These are phyloP conservation scores for Vidua chalybeata DNA, from an alignment of 2,113 vertebrate species.

Conservation along the genomic window DNA sequence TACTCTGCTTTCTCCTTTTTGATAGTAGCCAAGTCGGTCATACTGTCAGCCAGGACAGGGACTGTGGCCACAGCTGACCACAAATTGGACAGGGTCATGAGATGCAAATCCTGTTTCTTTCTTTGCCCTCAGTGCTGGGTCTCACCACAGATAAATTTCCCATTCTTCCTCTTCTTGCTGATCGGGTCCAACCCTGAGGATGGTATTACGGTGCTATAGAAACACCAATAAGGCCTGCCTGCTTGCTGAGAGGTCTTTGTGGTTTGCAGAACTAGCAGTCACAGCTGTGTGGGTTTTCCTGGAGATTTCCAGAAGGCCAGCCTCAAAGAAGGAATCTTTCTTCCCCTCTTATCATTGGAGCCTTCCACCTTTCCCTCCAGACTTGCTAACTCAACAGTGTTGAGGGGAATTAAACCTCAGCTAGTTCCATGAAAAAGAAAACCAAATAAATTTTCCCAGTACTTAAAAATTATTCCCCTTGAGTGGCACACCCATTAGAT, in stretches of 20 bases:
- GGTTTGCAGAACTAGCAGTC: background rate
- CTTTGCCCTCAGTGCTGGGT: background rate
- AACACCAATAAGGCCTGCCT: too few species aligned
- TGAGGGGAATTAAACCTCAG: too few species aligned
- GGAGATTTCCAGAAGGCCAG: background rate
- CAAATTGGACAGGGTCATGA: background rate
- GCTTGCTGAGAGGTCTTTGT: too few species aligned
- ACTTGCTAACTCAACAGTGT: background rate
- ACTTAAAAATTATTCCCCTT: background rate
- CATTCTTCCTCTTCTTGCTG: background rate
- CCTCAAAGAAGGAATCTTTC: too few species aligned
- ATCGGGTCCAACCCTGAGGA: fast-evolving
- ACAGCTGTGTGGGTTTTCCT: background rate
- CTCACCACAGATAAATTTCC: background rate
- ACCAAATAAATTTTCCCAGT: background rate
- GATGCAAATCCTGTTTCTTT: background rate
- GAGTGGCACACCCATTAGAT: background rate
- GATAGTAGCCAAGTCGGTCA: too few species aligned
- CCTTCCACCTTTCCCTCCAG: too few species aligned
- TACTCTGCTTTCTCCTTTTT: too few species aligned
- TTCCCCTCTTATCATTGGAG: background rate
- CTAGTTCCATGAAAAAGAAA: background rate
- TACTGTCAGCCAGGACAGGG: too few species aligned
- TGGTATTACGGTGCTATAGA: background rate
- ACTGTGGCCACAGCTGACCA: too few species aligned